Conservation (phyloP, 2,113 vertebrate species). For the Macheiramphus alcinus region DNA sequence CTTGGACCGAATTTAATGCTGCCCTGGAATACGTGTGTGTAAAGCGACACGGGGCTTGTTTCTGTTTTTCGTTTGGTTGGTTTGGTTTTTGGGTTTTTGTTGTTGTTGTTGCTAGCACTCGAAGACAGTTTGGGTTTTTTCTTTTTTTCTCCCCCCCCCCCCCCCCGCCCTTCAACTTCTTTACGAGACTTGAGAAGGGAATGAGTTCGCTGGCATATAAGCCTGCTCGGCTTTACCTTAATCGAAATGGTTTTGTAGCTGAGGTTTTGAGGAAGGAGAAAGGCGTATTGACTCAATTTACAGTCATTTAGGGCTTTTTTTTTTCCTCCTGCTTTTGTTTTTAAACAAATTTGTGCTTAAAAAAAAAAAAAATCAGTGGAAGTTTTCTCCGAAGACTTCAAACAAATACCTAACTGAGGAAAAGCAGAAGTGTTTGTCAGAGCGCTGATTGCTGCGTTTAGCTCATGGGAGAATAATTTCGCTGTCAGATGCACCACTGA, state of each 20-base stretch:
- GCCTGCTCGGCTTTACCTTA: not conserved
- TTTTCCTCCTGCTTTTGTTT: not conserved
- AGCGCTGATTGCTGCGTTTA: slow-evolving; percentile 59
- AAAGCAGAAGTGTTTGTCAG: slow-evolving; percentile 66
- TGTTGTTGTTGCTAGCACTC: not conserved
- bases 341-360: slow-evolving; percentile 10
- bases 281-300: slow-evolving; percentile 3
- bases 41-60: not conserved
- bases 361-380: not conserved
- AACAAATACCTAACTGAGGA: slow-evolving; percentile 52
- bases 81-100: not conserved
- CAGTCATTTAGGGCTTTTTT: not conserved
- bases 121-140: not conserved
- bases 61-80: not conserved
- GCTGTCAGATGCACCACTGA: slow-evolving; percentile 52
- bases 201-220: not conserved
- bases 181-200: not conserved
- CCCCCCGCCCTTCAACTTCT: not conserved
- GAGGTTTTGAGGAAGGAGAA: not conserved
- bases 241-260: not conserved
- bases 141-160: fast-evolving
- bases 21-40: not conserved
- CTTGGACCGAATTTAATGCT: not conserved
- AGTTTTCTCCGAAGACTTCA: slow-evolving; percentile 53
- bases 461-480: slow-evolving; percentile 64